phyloP scores from a whole-genome alignment of 2,888 invertebrate species.

The Sphaeridia pumilis region DNA sequence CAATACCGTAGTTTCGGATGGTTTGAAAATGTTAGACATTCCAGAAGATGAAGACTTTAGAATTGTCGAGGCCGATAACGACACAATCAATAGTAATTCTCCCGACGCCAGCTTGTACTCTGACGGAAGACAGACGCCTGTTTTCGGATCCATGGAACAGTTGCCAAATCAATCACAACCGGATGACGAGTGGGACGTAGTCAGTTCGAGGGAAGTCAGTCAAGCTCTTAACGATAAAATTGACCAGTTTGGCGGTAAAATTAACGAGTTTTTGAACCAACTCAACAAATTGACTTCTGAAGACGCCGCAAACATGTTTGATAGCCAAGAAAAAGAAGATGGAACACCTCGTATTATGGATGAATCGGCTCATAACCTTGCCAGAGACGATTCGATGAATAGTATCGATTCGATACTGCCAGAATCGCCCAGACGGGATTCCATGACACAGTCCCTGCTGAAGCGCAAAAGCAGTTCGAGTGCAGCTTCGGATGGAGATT shows the following conservation, averaged over 20 bases:
- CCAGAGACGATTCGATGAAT: not conserved
- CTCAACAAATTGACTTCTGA: conserved; percentile 12
- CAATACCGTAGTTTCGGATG: conserved; percentile 12
- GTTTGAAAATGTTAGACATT: conserved; percentile 9
- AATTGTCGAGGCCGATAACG: conserved; percentile 7
- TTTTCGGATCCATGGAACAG: conserved; percentile 15
- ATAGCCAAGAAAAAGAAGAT: conserved; percentile 2
- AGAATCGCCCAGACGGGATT: not conserved
- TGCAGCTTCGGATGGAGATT: no score
- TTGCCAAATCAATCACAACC: conserved; percentile 2
- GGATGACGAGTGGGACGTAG: not conserved
- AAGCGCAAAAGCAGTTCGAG: no score
- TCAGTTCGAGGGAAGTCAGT: not conserved
- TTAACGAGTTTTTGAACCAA: conserved; percentile 15
- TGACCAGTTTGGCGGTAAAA: conserved; percentile 16
- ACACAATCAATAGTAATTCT: conserved; percentile 7
- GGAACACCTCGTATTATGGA: conserved; percentile 1
- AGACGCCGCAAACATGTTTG: conserved; percentile 4
- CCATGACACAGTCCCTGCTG: not conserved
- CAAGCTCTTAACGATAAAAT: conserved; percentile 13
- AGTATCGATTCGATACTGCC: not conserved
- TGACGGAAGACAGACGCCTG: conserved; percentile 12
- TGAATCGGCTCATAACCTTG: not conserved
- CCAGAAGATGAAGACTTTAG: conserved; percentile 10
- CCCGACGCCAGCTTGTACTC: conserved; percentile 14